These are phyloP conservation scores for Chromoteleia sp. DNA, from an alignment of 2,888 invertebrate species.

Conservation along the genomic window DNA sequence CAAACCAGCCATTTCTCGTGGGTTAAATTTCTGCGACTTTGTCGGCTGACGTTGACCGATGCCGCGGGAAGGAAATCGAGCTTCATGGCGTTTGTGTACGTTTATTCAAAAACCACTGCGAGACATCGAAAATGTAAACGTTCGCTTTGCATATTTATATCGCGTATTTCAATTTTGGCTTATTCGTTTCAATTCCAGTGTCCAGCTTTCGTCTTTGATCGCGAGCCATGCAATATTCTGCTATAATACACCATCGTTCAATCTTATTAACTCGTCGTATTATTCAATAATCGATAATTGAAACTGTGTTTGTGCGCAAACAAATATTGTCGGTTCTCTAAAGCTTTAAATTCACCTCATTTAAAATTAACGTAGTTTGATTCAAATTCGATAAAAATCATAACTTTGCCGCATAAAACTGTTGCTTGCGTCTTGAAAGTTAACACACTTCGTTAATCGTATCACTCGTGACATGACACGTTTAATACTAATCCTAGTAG, in stretches of 20 bases:
- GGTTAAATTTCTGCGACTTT: conserved; percentile 82
- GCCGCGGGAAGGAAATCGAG: conserved; percentile 80
- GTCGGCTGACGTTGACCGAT: conserved; percentile 81
- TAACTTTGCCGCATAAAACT: no score
- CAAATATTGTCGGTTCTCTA: no score
- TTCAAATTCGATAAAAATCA: no score
- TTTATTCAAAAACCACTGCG: conserved; percentile 52
- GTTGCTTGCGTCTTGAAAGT: no score
- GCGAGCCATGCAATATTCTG: no score
- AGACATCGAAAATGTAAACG: conserved; percentile 40
- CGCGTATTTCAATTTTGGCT: conserved; percentile 40
- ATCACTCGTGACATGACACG: no score
- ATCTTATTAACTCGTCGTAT: no score
- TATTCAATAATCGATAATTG: no score
- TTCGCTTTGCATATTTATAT: conserved; percentile 38
- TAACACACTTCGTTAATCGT: no score
- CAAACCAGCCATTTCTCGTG: conserved; percentile 76
- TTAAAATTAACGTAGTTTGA: background rate
- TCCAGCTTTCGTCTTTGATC: background rate
- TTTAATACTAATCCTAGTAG: no score
- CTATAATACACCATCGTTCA: no score
- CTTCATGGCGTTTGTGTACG: conserved; percentile 63
- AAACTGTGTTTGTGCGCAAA: no score
- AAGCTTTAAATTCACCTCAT: background rate
- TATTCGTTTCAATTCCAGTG: conserved; percentile 4